Evolutionary conservation across 2,888 invertebrate genomes (phyloP).

Genomic region (Cataglyphis albicans): DNA sequence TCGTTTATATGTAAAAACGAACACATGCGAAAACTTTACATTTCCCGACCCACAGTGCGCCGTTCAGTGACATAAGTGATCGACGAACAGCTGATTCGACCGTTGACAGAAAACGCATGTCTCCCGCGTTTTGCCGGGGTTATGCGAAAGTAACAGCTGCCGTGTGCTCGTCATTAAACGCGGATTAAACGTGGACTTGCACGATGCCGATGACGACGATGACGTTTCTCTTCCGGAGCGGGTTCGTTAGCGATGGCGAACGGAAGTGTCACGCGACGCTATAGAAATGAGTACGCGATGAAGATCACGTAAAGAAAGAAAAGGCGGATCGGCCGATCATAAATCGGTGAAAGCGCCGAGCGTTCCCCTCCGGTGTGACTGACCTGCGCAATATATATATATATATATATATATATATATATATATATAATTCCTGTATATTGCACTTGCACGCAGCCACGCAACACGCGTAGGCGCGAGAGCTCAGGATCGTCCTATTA

Average conservation of each 20-base stretch:
- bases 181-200: constrained; percentile 31
- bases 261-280: constrained; percentile 17
- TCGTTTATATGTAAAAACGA: neutral
- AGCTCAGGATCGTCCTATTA: constrained; percentile 6
- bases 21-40: neutral
- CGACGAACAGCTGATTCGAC: neutral
- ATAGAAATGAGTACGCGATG: constrained; percentile 11
- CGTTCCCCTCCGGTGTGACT: constrained; percentile 65
- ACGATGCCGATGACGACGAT: neutral
- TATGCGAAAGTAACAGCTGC: constrained; percentile 1
- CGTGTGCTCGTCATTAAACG: constrained; percentile 17
- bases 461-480: constrained; percentile 1
- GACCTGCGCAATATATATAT: constrained; percentile 70
- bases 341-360: constrained; percentile 71
- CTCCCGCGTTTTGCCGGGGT: constrained; percentile 16
- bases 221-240: constrained; percentile 8
- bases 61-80: neutral
- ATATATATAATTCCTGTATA: constrained; percentile 16
- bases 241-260: constrained; percentile 33
- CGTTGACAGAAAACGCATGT: constrained; percentile 59
- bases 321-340: constrained; percentile 51
- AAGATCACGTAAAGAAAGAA: constrained; percentile 20
- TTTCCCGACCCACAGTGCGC: neutral
- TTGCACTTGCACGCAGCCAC: neutral
- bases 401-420: constrained; percentile 14